Evolutionary conservation across 1,140 invertebrate species (phyloP).

Genomic region (Conus betulinus): DNA sequence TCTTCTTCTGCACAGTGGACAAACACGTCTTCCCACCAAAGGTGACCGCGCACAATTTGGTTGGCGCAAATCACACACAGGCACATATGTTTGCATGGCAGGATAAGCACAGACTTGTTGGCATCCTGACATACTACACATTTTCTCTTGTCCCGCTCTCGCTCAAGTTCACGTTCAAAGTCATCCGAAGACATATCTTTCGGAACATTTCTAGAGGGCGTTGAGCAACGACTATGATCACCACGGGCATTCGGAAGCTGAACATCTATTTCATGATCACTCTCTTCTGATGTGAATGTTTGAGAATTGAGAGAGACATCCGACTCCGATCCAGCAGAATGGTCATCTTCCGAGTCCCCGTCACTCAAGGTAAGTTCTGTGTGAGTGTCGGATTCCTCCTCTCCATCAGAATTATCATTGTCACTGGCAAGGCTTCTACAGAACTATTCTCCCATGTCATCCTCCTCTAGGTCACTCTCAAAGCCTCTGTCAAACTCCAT

Average conservation of each 20-base stretch:
- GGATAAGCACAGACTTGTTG: conserved; percentile 73
- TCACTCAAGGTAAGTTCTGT: conserved; percentile 49
- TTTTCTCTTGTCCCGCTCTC: conserved; percentile 72
- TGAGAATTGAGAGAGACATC: conserved; percentile 49
- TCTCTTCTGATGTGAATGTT: conserved; percentile 50
- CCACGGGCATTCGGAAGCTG: conserved; percentile 52
- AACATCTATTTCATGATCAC: conserved; percentile 67
- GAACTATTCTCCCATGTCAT: conserved; percentile 27
- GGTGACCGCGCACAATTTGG: conserved; percentile 64
- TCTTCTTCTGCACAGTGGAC: conserved; percentile 68
- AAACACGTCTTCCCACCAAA: conserved; percentile 56
- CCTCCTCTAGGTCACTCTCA: conserved; percentile 49
- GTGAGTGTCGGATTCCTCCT: conserved; percentile 54
- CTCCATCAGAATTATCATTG: conserved; percentile 45
- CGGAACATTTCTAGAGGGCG: conserved; percentile 46
- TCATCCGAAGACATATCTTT: conserved; percentile 51
- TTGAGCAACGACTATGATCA: conserved; percentile 54
- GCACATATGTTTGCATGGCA: conserved; percentile 77
- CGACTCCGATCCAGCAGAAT: conserved; percentile 41
- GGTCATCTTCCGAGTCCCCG: conserved; percentile 36
- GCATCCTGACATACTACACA: conserved; percentile 77
- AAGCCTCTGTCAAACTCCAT: conserved; percentile 35
- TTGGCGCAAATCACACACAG: conserved; percentile 73
- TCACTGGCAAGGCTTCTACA: conserved; percentile 22
- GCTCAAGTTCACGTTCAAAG: conserved; percentile 67